Evolutionary conservation across 2,888 invertebrate species (phyloP), one percentile per base, ranked within the genome.

Genomic region (Tetranychus piercei): DNA sequence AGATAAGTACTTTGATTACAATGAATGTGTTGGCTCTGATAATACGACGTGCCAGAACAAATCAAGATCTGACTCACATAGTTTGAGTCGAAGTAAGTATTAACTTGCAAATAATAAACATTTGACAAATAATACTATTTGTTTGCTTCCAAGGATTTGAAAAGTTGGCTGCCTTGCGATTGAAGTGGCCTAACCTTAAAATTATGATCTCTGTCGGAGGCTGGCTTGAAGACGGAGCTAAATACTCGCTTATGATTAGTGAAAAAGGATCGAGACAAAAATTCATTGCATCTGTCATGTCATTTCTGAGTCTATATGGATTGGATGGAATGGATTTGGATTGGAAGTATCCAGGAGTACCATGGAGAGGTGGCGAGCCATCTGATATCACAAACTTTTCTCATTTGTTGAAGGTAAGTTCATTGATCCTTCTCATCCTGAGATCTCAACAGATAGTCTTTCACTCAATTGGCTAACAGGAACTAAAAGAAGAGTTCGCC

Each of bases 331-430:
- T 92, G 80, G 92, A 92, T 81, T 84, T 92, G 79, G 92, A 92
- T 81, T 92, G 92, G 92, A 92, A 92, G 82, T 92, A 92, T 81
- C 92, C 92, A 1, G 92, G 90, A 0, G 92, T 92, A 0, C 87
- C 90, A 0, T 92, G 92, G 82, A 87, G 92, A 45, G 91, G 91
- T 7, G 92, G 92, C 65, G 88, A 87, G 75, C 91, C 87, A 82
- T 87, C 89, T 15, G 92, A 93, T 82, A 92, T 91, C 82, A 89
- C 92, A 79, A 86, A 86, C 77, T 92, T 92, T 84, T 85, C 90
- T 67, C 78, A 78, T 22, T 74, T 79, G 8, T 77, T 55, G 15
- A 55, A 55, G 15, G 55, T 55, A 1, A 55, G 55, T 55, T 79
- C 9, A 76, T 76, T 74, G 78, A 2, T 1, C 34, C 34, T 34